phyloP scores from a whole-genome alignment of 2,888 invertebrate genomes.

The Lampropteryx suffumata region DNA sequence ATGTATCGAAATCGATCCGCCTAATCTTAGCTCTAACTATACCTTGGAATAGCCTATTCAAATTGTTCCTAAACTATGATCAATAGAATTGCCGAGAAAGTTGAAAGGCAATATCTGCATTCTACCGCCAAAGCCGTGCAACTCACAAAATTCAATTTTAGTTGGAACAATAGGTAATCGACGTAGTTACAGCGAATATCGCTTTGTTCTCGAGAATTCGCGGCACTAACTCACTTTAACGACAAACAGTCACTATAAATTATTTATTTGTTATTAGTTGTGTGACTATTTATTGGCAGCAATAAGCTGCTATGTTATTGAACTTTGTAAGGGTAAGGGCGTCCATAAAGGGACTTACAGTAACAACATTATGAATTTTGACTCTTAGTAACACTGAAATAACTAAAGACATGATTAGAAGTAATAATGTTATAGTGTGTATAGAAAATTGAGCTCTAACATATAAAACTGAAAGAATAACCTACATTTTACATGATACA shows the following conservation, averaged over 20 bases:
- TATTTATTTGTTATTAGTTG: conserved; percentile 34
- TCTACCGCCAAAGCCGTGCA: conserved; percentile 12
- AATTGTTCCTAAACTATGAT: conserved; percentile 9
- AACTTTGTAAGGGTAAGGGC: conserved; percentile 11
- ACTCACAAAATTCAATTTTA: conserved; percentile 30
- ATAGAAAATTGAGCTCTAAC: too few relatives aligned
- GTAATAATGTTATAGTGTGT: too few relatives aligned
- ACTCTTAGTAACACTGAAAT: too few relatives aligned
- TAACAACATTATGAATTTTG: too few relatives aligned
- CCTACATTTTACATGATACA: too few relatives aligned
- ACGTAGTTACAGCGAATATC: conserved; percentile 29
- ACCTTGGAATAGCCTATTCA: neutral
- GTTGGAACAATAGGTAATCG: conserved; percentile 28
- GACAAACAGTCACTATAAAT: conserved; percentile 32
- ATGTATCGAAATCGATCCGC: too few relatives aligned
- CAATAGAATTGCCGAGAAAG: conserved; percentile 6
- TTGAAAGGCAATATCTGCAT: conserved; percentile 18
- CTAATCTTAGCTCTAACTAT: too few relatives aligned
- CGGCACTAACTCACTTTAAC: conserved; percentile 33
- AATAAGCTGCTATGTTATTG: conserved; percentile 19
- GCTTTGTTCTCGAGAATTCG: conserved; percentile 30
- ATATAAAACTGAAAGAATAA: too few relatives aligned
- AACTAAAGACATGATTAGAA: too few relatives aligned
- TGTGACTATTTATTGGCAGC: conserved; percentile 18
- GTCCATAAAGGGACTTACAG: too few relatives aligned